Conservation (phyloP, 2,797 vertebrate species). For the Girardinus metallicus region DNA sequence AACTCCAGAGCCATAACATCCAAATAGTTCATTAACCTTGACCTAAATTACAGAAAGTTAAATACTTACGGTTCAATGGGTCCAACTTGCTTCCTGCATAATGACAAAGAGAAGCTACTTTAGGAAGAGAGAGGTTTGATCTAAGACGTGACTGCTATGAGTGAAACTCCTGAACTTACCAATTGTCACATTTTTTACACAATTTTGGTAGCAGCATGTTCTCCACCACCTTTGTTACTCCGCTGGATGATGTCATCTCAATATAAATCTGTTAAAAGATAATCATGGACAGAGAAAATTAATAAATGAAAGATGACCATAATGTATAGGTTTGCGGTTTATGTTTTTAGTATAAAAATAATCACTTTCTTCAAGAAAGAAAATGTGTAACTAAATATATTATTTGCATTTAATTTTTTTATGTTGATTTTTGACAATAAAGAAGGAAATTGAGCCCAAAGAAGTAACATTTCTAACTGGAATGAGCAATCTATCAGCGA, state of each 20-base stretch:
- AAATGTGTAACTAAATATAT: neutral
- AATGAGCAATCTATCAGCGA: too few species aligned
- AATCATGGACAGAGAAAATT: neutral
- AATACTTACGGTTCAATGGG: constrained; percentile 50
- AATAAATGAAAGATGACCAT: neutral
- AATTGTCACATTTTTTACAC: rapidly evolving
- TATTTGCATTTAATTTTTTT: neutral
- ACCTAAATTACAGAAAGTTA: neutral
- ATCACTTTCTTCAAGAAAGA: neutral
- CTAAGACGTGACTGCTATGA: neutral
- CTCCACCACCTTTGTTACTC: constrained; percentile 30
- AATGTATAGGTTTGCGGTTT: neutral
- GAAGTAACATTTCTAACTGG: neutral
- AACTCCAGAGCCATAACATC: neutral
- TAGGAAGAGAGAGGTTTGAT: neutral
- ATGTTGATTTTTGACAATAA: neutral
- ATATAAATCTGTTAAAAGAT: constrained; percentile 65
- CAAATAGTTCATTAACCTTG: neutral
- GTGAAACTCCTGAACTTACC: constrained; percentile 21
- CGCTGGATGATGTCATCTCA: constrained; percentile 63
- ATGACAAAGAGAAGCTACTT: neutral
- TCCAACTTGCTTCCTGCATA: constrained; percentile 26
- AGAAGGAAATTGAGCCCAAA: neutral
- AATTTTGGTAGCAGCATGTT: neutral
- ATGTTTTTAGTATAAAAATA: neutral